Evolutionary conservation across 1,140 invertebrate genomes (phyloP), one percentile per base, ranked within the genome.

Genomic region (Bicyclus anynana): DNA sequence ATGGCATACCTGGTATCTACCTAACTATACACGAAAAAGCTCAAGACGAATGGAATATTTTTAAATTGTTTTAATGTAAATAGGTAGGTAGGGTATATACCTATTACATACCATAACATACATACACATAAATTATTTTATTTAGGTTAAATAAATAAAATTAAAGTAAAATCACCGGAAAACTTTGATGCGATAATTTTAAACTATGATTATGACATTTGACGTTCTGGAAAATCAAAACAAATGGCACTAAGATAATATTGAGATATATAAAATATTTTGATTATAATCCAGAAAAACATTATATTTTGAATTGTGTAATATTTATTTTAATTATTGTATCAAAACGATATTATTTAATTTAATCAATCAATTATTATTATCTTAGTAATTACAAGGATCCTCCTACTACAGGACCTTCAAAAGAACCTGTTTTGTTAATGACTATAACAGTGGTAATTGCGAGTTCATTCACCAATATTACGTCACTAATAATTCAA

Each of bases 371-470:
- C 27, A 29, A 29, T 4, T 29, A 29, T 7, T 7, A 26, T 7
- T 2, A 7, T 7, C 27, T 29, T 29, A 29, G 10, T 29, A 7
- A 33, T 1, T 40, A 40, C 37, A 40, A 14, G 1, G n/a, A 44
- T 44, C 40, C 18, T 20, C 12, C 9, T 21, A 0, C n/a, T 44
- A 44, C 6, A 68, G 61, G 69, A 49, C 63, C 66, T 78, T 74
- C 60, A 53, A 47, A 18, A 21, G 35, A 63, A 78, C 69, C 68
- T 78, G 73, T 78, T 77, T 57, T 33, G 23, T 44, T 48, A 57
- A 53, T 47, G 6, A n/a, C 23, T 35, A 17, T 23, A 27, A 47
- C 23, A 54, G 26, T 47, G 23, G 7, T 7, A 10, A 14, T 9
- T 10, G 10, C 17, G 44, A 1, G 21, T 35, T 20, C 21, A 47